Evolutionary conservation across 2,888 invertebrate species (phyloP).

Genomic region (Mythimna albipuncta): DNA sequence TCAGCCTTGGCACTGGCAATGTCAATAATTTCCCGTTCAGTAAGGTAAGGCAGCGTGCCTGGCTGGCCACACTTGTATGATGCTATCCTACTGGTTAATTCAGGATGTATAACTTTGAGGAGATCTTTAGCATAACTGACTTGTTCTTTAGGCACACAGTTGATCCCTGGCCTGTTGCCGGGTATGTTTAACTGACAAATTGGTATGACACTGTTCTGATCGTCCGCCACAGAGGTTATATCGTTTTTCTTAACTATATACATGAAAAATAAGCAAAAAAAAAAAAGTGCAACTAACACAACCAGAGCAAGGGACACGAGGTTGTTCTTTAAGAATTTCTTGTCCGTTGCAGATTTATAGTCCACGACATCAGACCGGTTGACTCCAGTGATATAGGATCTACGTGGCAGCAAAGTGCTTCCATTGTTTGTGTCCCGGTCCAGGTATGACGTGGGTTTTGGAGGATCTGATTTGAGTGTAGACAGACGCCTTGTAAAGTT

Average conservation of each 20-base stretch:
- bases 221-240: slow-evolving; percentile 88
- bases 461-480: slow-evolving; percentile 82
- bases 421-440: slow-evolving; percentile 86
- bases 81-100: slow-evolving; percentile 91
- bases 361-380: slow-evolving; percentile 82
- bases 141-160: slow-evolving; percentile 92
- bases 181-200: slow-evolving; percentile 89
- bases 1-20: slow-evolving; percentile 84
- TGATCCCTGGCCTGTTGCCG: slow-evolving; percentile 90
- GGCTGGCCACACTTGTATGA: slow-evolving; percentile 90
- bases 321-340: slow-evolving; percentile 90
- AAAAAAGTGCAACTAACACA: slow-evolving; percentile 91
- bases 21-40: slow-evolving; percentile 91
- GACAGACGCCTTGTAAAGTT: slow-evolving; percentile 93
- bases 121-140: slow-evolving; percentile 92
- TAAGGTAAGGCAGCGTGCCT: slow-evolving; percentile 90
- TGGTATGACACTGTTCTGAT: slow-evolving; percentile 90
- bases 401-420: slow-evolving; percentile 78
- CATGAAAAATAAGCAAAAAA: slow-evolving; percentile 92
- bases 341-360: slow-evolving; percentile 84
- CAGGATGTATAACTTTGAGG: slow-evolving; percentile 92
- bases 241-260: slow-evolving; percentile 93
- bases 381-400: slow-evolving; percentile 83
- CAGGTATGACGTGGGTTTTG: slow-evolving; percentile 74
- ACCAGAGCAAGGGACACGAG: slow-evolving; percentile 92